phyloP scores from a whole-genome alignment of 2,888 invertebrate species.

The Pseudococcus jackbeardsleyi region DNA sequence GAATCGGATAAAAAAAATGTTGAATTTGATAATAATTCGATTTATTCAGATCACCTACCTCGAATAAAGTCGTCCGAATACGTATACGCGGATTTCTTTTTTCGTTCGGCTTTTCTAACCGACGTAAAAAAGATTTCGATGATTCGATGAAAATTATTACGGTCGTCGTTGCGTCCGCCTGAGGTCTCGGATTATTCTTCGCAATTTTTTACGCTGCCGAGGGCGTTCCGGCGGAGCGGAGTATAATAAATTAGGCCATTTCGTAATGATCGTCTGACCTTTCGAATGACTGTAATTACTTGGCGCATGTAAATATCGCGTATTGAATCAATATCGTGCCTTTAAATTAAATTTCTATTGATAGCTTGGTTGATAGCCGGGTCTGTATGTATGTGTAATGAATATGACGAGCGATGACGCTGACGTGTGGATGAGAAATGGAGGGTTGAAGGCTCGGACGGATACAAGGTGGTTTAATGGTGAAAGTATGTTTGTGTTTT shows the following conservation, averaged over 20 bases:
- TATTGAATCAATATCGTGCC: conserved; percentile 8
- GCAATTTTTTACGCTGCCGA: too few relatives aligned
- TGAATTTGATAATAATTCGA: conserved; percentile 33
- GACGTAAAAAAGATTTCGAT: background rate
- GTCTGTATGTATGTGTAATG: background rate
- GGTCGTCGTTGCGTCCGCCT: background rate
- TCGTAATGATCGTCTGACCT: background rate
- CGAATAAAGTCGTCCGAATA: conserved; percentile 6
- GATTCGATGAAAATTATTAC: conserved; percentile 1
- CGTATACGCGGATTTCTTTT: background rate
- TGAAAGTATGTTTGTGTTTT: too few relatives aligned
- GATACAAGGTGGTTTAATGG: too few relatives aligned
- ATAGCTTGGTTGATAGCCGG: background rate
- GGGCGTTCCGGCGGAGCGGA: too few relatives aligned
- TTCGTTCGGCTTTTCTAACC: background rate
- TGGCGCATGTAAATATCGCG: background rate
- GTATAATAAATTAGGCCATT: background rate
- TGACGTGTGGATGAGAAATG: background rate
- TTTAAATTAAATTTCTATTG: conserved; percentile 6
- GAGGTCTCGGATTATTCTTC: background rate
- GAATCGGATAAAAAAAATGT: conserved; percentile 35
- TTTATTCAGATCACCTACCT: conserved; percentile 8
- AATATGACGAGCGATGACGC: background rate
- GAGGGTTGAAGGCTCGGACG: background rate
- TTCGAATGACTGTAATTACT: conserved; percentile 2